Conservation (phyloP, 2,888 invertebrate species). For the Drosophila nr. perissopoda region DNA sequence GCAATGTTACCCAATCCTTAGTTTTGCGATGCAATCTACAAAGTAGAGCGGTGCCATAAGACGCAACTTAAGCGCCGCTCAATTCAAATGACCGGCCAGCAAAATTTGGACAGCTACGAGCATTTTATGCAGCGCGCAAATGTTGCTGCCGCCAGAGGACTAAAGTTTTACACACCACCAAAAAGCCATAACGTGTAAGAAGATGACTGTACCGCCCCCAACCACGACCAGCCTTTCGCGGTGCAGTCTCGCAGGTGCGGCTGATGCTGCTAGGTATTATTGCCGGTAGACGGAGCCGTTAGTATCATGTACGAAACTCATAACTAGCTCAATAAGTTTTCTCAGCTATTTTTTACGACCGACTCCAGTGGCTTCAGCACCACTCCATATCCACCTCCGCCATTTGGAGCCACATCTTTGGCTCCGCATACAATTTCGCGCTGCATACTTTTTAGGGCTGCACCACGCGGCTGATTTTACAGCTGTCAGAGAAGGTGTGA, state of each 20-base stretch:
- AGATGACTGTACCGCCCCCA: conserved; percentile 27
- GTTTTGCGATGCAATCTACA: conserved; percentile 35
- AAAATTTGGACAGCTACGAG: conserved; percentile 48
- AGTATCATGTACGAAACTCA: conserved; percentile 79
- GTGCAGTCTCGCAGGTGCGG: conserved; percentile 36
- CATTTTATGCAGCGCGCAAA: conserved; percentile 59
- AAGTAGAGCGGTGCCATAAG: conserved; percentile 48
- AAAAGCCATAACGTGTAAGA: conserved; percentile 71
- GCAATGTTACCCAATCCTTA: conserved; percentile 1
- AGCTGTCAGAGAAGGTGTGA: conserved; percentile 69
- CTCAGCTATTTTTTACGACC: conserved; percentile 77
- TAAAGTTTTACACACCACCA: conserved; percentile 68
- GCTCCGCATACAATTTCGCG: conserved; percentile 12
- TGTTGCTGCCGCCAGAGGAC: conserved; percentile 44
- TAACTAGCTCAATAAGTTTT: conserved; percentile 81
- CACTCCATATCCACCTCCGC: conserved; percentile 9
- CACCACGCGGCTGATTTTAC: conserved; percentile 73
- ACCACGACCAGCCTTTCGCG: neutral
- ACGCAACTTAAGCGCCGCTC: conserved; percentile 42
- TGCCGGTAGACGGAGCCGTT: conserved; percentile 61
- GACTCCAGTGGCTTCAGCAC: conserved; percentile 33
- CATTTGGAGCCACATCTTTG: neutral
- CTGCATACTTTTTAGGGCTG: conserved; percentile 68
- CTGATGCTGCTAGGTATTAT: conserved; percentile 60
- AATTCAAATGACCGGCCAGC: conserved; percentile 41